A percentile compares a stretch with the other conserved stretches of the same genome.
Conservation (phyloP, 2,113 vertebrate species). For the Malurus elegans region DNA sequence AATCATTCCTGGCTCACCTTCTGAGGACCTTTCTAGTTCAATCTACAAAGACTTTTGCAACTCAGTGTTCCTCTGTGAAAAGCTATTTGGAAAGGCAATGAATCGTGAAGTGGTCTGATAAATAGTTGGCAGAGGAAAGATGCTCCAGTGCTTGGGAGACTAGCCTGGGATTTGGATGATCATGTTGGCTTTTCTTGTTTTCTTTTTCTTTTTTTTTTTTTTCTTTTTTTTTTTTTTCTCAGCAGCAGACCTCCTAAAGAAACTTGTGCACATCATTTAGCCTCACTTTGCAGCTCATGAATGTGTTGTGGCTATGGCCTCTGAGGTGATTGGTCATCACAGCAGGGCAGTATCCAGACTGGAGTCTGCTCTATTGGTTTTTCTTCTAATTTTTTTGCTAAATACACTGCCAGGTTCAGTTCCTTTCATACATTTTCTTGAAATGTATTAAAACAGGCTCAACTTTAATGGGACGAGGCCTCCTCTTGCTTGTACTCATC, state of each 20-base stretch:
- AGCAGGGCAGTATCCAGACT: not conserved
- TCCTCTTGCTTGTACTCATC: not conserved
- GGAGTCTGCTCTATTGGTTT: not conserved
- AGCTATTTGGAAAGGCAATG: slow-evolving; percentile 53
- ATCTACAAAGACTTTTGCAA: slow-evolving; percentile 52
- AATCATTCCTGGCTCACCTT: slow-evolving; percentile 58
- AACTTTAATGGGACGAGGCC: not conserved
- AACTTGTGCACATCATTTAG: not conserved
- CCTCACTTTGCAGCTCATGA: not conserved
- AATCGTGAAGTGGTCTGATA: slow-evolving; percentile 16
- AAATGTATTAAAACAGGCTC: not conserved
- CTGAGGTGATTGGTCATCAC: not conserved
- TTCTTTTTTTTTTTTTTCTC: not conserved
- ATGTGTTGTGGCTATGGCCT: not conserved
- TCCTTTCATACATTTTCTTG: not conserved
- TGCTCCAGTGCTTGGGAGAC: not conserved
- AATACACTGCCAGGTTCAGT: not conserved
- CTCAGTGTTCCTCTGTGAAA: slow-evolving; percentile 33
- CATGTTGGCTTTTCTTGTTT: not conserved
- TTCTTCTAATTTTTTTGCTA: not conserved
- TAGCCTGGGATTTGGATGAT: not conserved
- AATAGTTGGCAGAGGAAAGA: slow-evolving; percentile 27
- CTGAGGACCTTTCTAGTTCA: slow-evolving; percentile 64
- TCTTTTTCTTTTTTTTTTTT: not conserved
- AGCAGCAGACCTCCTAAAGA: not conserved